Conservation (phyloP, 2,888 invertebrate genomes). For the Drosophila merina region DNA sequence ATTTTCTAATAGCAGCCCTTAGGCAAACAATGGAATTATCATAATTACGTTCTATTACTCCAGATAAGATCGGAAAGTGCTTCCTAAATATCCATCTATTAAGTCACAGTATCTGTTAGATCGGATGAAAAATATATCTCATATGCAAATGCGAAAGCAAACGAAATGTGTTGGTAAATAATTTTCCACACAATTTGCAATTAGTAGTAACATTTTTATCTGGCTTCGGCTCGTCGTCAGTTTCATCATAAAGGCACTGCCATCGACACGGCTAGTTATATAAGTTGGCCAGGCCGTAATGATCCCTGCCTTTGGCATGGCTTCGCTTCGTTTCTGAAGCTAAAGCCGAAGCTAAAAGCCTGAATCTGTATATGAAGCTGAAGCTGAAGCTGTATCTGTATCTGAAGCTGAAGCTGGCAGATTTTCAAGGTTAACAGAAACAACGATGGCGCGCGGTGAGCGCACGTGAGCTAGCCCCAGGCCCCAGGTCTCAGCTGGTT, state of each 20-base stretch:
- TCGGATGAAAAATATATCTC: slow-evolving; percentile 7
- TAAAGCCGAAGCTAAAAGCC: slow-evolving; percentile 19
- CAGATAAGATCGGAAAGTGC: not conserved
- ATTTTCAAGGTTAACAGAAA: slow-evolving; percentile 81
- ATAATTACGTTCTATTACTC: too few species aligned
- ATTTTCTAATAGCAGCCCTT: not conserved
- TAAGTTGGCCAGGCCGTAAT: slow-evolving; percentile 52
- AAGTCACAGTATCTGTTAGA: slow-evolving; percentile 5
- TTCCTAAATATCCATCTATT: slow-evolving; percentile 10
- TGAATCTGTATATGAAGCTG: slow-evolving; percentile 24
- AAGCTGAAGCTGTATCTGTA: slow-evolving; percentile 15
- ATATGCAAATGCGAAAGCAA: slow-evolving; percentile 32
- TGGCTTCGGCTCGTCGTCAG: slow-evolving; percentile 34
- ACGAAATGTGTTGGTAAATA: slow-evolving; percentile 61
- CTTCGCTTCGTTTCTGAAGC: slow-evolving; percentile 41
- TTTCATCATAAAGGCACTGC: slow-evolving; percentile 71
- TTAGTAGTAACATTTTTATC: slow-evolving; percentile 71
- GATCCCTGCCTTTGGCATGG: slow-evolving; percentile 45
- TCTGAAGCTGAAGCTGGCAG: slow-evolving; percentile 54
- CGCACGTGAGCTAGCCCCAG: slow-evolving; percentile 73
- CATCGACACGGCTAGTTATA: slow-evolving; percentile 54
- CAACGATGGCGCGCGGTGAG: slow-evolving; percentile 61
- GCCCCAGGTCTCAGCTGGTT: slow-evolving; percentile 44
- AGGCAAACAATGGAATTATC: too few species aligned
- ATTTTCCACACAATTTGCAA: slow-evolving; percentile 79